Evolutionary conservation across 2,888 invertebrate genomes (phyloP).

Genomic region (Meteorus colon): DNA sequence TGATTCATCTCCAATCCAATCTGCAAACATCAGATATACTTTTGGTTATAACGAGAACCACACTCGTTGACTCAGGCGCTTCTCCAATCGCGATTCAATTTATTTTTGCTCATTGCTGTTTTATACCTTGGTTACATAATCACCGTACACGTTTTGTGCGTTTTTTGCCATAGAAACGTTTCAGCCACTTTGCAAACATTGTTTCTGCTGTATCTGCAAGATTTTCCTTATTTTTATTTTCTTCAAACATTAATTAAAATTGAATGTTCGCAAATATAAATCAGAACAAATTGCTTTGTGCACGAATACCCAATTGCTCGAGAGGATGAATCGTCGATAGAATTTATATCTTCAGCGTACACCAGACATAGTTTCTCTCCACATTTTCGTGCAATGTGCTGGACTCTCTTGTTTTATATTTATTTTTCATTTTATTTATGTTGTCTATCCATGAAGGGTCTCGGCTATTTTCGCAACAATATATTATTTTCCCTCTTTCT

Average conservation of each 20-base stretch:
- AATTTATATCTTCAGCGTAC: conserved; percentile 9
- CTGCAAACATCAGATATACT: conserved; percentile 35
- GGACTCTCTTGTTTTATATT: conserved; percentile 7
- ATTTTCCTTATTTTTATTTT: background rate
- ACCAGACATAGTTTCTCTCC: conserved; percentile 17
- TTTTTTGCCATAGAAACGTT: background rate
- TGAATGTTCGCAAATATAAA: conserved; percentile 13
- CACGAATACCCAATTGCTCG: conserved; percentile 29
- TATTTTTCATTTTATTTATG: background rate
- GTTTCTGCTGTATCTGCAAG: conserved; percentile 22
- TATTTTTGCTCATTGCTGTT: conserved; percentile 1
- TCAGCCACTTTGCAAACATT: conserved; percentile 32
- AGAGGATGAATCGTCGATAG: conserved; percentile 27
- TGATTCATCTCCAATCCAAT: conserved; percentile 38
- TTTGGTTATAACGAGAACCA: conserved; percentile 15
- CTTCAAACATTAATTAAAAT: conserved; percentile 24
- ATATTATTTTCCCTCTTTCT: conserved; percentile 28
- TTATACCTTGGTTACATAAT: conserved; percentile 5
- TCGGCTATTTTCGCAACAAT: background rate
- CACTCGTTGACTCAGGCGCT: conserved; percentile 17
- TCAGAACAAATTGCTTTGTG: background rate
- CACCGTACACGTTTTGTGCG: background rate
- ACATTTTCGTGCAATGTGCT: conserved; percentile 9
- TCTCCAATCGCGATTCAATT: conserved; percentile 6
- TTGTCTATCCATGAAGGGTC: background rate